These are phyloP conservation scores for Urosaurus nigricauda DNA, from an alignment of 2,797 vertebrate species.

Conservation along the genomic window DNA sequence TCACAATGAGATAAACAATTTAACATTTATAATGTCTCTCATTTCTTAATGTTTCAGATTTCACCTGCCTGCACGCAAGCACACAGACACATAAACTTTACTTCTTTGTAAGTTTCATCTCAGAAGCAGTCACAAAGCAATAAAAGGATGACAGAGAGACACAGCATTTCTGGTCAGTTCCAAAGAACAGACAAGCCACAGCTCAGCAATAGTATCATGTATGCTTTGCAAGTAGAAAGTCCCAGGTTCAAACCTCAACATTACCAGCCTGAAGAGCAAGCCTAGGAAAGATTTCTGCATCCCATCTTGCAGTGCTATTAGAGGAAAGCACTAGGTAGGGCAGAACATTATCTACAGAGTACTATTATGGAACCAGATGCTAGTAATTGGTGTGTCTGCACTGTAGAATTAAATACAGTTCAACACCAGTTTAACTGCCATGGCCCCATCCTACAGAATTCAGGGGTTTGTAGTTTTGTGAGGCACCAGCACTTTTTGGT, in stretches of 20 bases:
- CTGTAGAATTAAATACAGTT: no score
- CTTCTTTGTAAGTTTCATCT: not conserved
- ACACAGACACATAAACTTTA: not conserved
- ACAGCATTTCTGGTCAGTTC: not conserved
- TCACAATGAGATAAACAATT: conserved; percentile 57
- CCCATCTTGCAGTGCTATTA: not conserved
- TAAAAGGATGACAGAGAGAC: not conserved
- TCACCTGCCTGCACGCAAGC: not conserved
- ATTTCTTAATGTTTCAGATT: conserved; percentile 33
- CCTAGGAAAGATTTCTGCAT: not conserved
- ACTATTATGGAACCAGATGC: no score
- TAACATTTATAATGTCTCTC: conserved; percentile 39
- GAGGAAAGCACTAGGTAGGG: not conserved
- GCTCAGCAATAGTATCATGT: not conserved
- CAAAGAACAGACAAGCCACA: not conserved
- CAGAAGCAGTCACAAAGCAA: fast-evolving
- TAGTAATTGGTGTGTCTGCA: no score
- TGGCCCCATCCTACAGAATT: no score
- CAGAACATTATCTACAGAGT: no score
- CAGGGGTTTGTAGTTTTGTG: no score
- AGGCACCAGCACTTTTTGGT: no score
- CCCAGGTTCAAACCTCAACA: not conserved
- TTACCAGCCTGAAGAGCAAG: no score
- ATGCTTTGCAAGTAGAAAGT: not conserved
- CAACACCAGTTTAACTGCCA: no score